Base-by-base conservation (phyloP, 2,797 vertebrate species). In the Rhynchonycteris naso region DNA sequence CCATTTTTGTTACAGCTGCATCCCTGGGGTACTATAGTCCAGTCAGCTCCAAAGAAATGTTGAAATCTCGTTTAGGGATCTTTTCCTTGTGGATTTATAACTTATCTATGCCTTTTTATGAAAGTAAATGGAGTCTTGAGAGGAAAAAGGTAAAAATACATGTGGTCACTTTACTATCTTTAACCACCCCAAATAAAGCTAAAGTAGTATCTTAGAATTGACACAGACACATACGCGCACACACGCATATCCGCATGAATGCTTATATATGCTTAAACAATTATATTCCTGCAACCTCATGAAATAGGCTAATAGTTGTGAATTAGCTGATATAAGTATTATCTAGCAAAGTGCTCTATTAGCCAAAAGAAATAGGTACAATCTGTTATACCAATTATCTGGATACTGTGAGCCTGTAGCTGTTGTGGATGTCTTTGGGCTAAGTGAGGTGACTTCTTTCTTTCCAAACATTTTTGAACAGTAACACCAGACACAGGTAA, bases 311-410 rank as follows among this genome's bases (percentile, higher is more conserved):
- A 84, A 28, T 80, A 19, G n/a, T 91, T 90, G 19, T 24, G 47
- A 91, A 94, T 90, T 93, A 76, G 61, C 68, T n/a, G 28, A 38
- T 63, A 22, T 61, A 83, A 95, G 38, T 54, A 54, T 91, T 82
- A 21, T 33, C 65, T 68, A 83, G 47, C 9, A 52, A 63, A 96
- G n/a, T 56, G 28, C 12, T 87, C 0, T 50, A 21, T 79, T 92
- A 58, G 30, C 76, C 63, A 81, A 86, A 91, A 91, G 35, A 33
- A 88, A 35, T 43, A 50, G 28, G 61, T 84, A 52, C 1, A 76
- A 21, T 65, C 74, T 78, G 1, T 69, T 80, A 3, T 58, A 68
- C 43, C 22, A 19, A 35, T 76, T 81, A 69, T 54, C 30, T 93
- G 26, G 63, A 43, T 35, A 33, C n/a, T 24, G 4, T 72, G 30